phyloP scores from a whole-genome alignment of 2,888 invertebrate genomes.

The Cephalotes varians region DNA sequence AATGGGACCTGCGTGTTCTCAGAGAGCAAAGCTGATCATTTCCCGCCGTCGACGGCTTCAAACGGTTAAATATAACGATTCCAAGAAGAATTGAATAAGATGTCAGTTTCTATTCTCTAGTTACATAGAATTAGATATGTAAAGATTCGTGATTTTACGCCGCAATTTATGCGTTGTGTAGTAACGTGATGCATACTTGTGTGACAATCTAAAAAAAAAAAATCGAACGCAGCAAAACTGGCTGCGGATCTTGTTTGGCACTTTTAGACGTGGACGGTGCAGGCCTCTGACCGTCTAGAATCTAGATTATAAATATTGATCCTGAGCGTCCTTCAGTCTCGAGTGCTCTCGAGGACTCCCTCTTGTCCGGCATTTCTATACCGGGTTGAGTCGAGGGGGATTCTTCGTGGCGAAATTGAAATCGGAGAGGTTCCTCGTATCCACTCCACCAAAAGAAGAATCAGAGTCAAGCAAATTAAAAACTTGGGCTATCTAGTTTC shows the following conservation, averaged over 20 bases:
- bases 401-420: slow-evolving; percentile 83
- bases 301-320: slow-evolving; percentile 85
- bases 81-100: not conserved
- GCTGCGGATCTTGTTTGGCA: slow-evolving; percentile 70
- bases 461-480: slow-evolving; percentile 75
- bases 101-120: not conserved
- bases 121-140: not conserved
- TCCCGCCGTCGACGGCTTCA: slow-evolving; percentile 8
- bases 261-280: slow-evolving; percentile 74
- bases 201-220: not conserved
- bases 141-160: not conserved
- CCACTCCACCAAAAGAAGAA: slow-evolving; percentile 67
- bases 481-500: slow-evolving; percentile 56
- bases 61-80: slow-evolving; percentile 26
- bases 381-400: slow-evolving; percentile 75
- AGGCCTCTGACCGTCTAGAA: slow-evolving; percentile 79
- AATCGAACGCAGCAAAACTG: slow-evolving; percentile 38
- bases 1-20: slow-evolving; percentile 47
- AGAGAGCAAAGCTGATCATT: slow-evolving; percentile 40
- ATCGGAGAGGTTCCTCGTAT: slow-evolving; percentile 80
- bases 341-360: slow-evolving; percentile 82
- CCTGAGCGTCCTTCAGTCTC: slow-evolving; percentile 82
- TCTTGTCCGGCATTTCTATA: slow-evolving; percentile 83
- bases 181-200: not conserved
- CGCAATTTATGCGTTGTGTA: not conserved